Evolutionary conservation across 2,888 invertebrate genomes (phyloP).

Genomic region (Melipona beecheii): DNA sequence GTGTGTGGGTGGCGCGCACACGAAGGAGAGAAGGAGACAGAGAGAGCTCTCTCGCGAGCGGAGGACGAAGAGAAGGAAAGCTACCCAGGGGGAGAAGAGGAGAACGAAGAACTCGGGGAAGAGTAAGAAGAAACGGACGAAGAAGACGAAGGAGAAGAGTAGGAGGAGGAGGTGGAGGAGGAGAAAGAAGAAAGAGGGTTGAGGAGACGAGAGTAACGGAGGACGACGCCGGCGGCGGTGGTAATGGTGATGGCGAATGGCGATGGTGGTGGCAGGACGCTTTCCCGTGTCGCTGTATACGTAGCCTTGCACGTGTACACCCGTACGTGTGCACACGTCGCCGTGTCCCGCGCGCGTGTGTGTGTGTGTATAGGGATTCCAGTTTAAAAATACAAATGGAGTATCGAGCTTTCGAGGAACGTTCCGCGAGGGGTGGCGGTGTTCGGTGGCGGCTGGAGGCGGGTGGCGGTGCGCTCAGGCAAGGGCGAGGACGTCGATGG

Average conservation of each 20-base stretch:
- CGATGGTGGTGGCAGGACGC: slow-evolving; percentile 78
- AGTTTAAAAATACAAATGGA: slow-evolving; percentile 84
- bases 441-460: slow-evolving; percentile 58
- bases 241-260: slow-evolving; percentile 81
- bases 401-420: slow-evolving; percentile 82
- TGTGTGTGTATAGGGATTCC: slow-evolving; percentile 77
- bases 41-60: slow-evolving; percentile 36
- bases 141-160: slow-evolving; percentile 19
- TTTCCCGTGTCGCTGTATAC: slow-evolving; percentile 63
- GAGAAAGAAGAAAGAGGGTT: slow-evolving; percentile 64
- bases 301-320: slow-evolving; percentile 39
- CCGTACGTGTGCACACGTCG: slow-evolving; percentile 9
- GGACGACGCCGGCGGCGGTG: slow-evolving; percentile 74
- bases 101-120: slow-evolving; percentile 12
- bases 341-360: slow-evolving; percentile 11
- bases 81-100: slow-evolving; percentile 19
- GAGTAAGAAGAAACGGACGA: slow-evolving; percentile 36
- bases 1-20: slow-evolving; percentile 62
- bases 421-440: slow-evolving; percentile 69
- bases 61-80: slow-evolving; percentile 52
- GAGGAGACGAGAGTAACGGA: slow-evolving; percentile 60
- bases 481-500: slow-evolving; percentile 72
- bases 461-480: slow-evolving; percentile 66
- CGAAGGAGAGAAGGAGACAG: slow-evolving; percentile 18
- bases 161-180: slow-evolving; percentile 47